Evolutionary conservation across 2,113 vertebrate genomes (phyloP).

Genomic region (Hymenochirus boettgeri): DNA sequence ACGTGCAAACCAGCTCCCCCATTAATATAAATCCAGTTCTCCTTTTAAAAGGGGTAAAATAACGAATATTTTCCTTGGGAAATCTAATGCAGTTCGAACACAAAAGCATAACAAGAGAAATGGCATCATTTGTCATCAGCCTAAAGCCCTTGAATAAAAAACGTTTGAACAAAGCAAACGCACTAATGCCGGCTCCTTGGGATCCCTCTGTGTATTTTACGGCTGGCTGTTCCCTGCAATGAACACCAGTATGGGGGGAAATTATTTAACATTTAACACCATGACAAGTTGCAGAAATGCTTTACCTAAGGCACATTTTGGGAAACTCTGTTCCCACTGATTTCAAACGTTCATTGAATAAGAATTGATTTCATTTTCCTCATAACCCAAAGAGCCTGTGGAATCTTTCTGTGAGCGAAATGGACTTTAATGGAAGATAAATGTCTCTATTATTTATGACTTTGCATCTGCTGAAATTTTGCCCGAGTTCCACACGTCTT

Average conservation of each 20-base stretch:
- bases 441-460: neutral
- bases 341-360: slow-evolving; percentile 2
- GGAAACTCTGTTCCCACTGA: neutral
- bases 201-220: neutral
- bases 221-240: neutral
- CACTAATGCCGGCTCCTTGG: neutral
- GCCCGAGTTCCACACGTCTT: neutral
- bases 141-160: neutral
- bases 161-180: neutral
- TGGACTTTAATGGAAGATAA: neutral
- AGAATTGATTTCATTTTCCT: slow-evolving; percentile 10
- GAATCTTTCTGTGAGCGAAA: neutral
- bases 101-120: too few relatives aligned
- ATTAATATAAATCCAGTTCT: too few relatives aligned
- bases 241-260: neutral
- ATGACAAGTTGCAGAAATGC: neutral
- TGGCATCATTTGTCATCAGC: neutral
- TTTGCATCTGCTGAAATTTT: neutral
- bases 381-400: neutral
- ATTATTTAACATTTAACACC: neutral
- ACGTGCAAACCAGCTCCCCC: too few relatives aligned
- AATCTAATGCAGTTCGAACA: too few relatives aligned
- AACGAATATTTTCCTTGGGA: too few relatives aligned
- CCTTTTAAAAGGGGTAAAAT: too few relatives aligned
- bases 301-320: neutral